phyloP scores from a whole-genome alignment of 1,140 invertebrate species.

The Danaus melanippus region DNA sequence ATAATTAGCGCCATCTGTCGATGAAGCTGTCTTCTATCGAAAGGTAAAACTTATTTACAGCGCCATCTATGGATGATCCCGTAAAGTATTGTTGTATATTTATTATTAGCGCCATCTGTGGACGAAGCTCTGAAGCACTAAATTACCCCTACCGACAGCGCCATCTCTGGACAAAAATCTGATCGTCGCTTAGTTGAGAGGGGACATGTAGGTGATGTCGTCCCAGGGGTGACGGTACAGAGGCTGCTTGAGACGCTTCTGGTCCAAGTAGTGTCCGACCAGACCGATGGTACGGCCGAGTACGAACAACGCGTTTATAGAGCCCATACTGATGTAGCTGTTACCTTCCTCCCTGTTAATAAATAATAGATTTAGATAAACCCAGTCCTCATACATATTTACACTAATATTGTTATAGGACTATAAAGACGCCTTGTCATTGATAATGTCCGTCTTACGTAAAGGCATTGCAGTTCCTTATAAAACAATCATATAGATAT shows the following conservation, averaged over 20 bases:
- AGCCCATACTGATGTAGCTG: constrained; percentile 98
- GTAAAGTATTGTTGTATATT: neutral
- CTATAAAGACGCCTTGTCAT: no score
- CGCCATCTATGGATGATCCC: neutral
- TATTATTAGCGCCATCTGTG: constrained; percentile 5
- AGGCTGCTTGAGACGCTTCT: constrained; percentile 98
- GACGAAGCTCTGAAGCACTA: neutral
- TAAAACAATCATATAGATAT: no score
- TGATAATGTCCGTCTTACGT: no score
- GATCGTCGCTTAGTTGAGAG: constrained; percentile 35
- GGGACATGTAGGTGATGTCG: constrained; percentile 97
- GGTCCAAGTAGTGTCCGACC: constrained; percentile 99
- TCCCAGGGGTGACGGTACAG: constrained; percentile 99
- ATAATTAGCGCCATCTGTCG: constrained; percentile 12
- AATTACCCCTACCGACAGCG: constrained; percentile 5
- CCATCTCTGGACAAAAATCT: constrained; percentile 11
- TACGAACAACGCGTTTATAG: constrained; percentile 98
- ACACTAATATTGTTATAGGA: no score
- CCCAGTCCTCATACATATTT: no score
- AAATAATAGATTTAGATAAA: constrained; percentile 20
- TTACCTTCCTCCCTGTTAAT: constrained; percentile 91
- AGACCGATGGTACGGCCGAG: constrained; percentile 98
- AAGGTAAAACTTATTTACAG: neutral
- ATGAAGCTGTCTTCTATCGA: constrained; percentile 14
- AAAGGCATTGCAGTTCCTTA: no score